Evolutionary conservation across 2,888 invertebrate species (phyloP).

Genomic region (Marronus borbonicus): DNA sequence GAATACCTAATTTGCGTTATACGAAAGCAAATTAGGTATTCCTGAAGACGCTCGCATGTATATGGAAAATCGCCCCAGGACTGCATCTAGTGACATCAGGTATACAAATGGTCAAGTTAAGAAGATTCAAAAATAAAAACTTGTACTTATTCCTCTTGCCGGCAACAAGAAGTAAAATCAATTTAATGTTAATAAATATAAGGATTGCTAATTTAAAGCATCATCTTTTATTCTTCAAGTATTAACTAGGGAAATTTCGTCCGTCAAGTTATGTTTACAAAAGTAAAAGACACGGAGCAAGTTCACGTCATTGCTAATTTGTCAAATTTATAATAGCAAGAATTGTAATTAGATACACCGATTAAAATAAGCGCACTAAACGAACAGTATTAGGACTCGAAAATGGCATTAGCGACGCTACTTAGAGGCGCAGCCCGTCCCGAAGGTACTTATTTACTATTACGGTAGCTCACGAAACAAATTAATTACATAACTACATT

Average conservation of each 20-base stretch:
- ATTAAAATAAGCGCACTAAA: constrained; percentile 5
- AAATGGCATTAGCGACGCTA: constrained; percentile 49
- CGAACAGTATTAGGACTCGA: constrained; percentile 23
- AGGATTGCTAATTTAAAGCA: too few species aligned
- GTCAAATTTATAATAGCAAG: constrained; percentile 38
- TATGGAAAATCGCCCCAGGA: too few species aligned
- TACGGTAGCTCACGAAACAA: neutral
- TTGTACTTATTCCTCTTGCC: too few species aligned
- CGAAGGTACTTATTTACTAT: constrained; percentile 22
- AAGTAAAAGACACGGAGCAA: constrained; percentile 2
- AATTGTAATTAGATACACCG: neutral
- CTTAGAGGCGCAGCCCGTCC: constrained; percentile 40
- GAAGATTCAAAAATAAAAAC: too few species aligned
- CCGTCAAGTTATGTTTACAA: constrained; percentile 47
- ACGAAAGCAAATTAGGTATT: too few species aligned
- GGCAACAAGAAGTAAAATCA: too few species aligned
- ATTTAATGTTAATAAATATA: too few species aligned
- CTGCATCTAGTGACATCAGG: too few species aligned
- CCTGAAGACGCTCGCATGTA: too few species aligned
- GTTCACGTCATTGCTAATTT: neutral
- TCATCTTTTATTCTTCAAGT: too few species aligned
- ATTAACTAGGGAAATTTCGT: constrained; percentile 27
- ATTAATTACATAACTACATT: constrained; percentile 50
- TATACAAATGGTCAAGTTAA: too few species aligned
- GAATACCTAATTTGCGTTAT: too few species aligned